Percentiles rank a stretch among this genome's conserved stretches.
These are phyloP conservation scores for Manis javanica DNA, from an alignment of 2,797 vertebrate species.

Conservation along the genomic window DNA sequence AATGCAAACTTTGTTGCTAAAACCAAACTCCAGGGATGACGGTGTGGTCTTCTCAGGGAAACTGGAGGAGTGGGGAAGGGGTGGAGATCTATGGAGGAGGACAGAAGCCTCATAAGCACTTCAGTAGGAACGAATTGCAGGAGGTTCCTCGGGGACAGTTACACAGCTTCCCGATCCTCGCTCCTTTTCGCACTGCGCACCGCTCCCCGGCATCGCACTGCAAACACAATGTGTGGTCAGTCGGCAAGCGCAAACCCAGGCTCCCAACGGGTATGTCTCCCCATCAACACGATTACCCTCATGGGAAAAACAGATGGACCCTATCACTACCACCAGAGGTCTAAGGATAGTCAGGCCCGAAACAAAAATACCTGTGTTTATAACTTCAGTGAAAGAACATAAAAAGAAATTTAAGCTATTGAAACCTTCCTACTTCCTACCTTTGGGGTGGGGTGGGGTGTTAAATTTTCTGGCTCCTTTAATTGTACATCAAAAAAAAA, in stretches of 20 bases:
- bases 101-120: constrained; percentile 86
- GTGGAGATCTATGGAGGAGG: neutral
- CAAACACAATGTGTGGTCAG: constrained; percentile 6
- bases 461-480: neutral
- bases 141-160: constrained; percentile 90
- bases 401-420: neutral
- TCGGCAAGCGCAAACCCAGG: neutral
- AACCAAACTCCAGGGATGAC: constrained; percentile 52
- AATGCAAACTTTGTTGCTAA: constrained; percentile 65
- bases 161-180: constrained; percentile 90
- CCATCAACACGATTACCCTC: neutral
- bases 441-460: neutral
- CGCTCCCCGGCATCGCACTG: constrained; percentile 90
- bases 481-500: neutral
- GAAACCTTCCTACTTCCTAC: neutral
- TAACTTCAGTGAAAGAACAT: neutral
- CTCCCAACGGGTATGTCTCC: neutral
- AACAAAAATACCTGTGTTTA: neutral
- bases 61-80: neutral
- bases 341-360: neutral
- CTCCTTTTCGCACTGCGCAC: constrained; percentile 89
- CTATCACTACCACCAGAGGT: neutral
- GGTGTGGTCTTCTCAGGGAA: constrained; percentile 22
- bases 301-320: neutral
- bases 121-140: constrained; percentile 90